A percentile compares a stretch with the other conserved stretches of the same genome.
phyloP scores from a whole-genome alignment of 2,888 invertebrate species.

The Ceraclea dissimilis region DNA sequence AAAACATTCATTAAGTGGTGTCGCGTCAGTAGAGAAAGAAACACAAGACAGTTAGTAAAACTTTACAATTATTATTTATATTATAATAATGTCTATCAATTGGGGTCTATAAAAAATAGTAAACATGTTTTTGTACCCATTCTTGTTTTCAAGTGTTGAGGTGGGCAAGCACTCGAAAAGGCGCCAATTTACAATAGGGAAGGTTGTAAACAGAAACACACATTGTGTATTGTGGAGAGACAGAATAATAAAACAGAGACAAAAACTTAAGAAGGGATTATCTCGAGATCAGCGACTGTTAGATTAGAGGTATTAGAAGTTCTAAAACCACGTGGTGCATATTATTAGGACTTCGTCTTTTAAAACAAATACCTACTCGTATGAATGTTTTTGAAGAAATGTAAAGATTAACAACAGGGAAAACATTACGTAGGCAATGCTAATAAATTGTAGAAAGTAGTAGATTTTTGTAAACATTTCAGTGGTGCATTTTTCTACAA shows the following conservation, averaged over 20 bases:
- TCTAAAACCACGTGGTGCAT: too few species aligned
- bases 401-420: too few species aligned
- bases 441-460: too few species aligned
- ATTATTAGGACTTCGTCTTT: too few species aligned
- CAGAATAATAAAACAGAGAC: background rate
- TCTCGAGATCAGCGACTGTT: too few species aligned
- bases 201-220: conserved; percentile 6
- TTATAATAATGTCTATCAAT: background rate
- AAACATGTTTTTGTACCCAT: conserved; percentile 7
- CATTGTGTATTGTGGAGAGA: background rate
- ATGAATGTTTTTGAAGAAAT: too few species aligned
- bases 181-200: conserved; percentile 9
- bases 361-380: too few species aligned
- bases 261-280: too few species aligned
- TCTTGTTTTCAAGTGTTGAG: background rate
- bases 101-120: conserved; percentile 2
- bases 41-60: conserved; percentile 6
- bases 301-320: too few species aligned
- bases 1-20: background rate
- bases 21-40: background rate
- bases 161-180: conserved; percentile 8
- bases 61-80: conserved; percentile 10
- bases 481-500: too few species aligned
- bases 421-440: too few species aligned
- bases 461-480: too few species aligned